Evolutionary conservation across 2,888 invertebrate species (phyloP).

Genomic region (Conus canariensis): DNA sequence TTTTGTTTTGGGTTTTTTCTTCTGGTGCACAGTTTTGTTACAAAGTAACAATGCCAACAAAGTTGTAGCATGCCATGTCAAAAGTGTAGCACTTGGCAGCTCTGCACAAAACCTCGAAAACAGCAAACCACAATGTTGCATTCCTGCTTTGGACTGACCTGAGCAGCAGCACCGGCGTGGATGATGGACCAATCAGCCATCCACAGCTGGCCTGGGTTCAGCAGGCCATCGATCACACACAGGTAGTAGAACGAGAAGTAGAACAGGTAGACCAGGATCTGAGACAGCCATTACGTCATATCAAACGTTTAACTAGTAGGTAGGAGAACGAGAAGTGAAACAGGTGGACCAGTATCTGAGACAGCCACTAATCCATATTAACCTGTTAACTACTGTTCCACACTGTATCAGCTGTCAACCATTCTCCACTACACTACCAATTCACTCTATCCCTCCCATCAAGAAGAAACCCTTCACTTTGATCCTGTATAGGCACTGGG

Average conservation of each 20-base stretch:
- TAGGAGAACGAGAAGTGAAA: conserved; percentile 72
- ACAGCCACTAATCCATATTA: conserved; percentile 3
- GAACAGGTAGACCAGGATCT: conserved; percentile 73
- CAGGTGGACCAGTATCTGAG: conserved; percentile 73
- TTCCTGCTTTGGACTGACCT: conserved; percentile 56
- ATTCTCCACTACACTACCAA: too few species aligned
- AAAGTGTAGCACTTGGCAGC: too few species aligned
- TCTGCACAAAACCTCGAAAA: too few species aligned
- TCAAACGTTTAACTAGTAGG: conserved; percentile 47
- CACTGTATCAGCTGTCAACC: too few species aligned
- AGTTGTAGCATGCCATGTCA: too few species aligned
- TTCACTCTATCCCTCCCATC: too few species aligned
- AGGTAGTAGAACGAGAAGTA: conserved; percentile 73
- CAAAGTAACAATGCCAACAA: too few species aligned
- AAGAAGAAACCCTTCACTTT: too few species aligned
- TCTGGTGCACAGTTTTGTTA: too few species aligned
- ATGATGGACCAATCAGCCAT: conserved; percentile 74
- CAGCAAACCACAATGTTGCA: too few species aligned
- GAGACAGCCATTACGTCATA: conserved; percentile 7
- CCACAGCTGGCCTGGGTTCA: conserved; percentile 66
- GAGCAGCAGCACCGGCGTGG: conserved; percentile 74
- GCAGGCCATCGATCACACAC: conserved; percentile 65
- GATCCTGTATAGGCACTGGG: too few species aligned
- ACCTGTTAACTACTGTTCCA: conserved; percentile 32
- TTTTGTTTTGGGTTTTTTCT: too few species aligned